Percentiles rank a stretch among this genome's conserved stretches.
phyloP scores from a whole-genome alignment of 2,888 invertebrate species.

The Dinocampus coccinellae region DNA sequence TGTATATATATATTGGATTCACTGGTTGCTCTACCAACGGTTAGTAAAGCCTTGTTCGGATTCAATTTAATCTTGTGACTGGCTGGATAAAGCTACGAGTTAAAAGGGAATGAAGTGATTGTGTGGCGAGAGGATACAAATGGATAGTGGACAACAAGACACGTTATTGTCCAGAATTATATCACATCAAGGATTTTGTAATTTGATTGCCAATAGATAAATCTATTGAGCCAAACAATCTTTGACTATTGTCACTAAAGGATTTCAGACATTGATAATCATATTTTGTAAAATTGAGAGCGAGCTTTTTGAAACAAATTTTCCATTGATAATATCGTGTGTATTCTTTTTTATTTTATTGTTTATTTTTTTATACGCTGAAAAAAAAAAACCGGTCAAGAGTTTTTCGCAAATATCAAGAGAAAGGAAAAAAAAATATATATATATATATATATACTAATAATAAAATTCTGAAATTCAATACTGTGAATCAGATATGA shows the following conservation, averaged over 20 bases:
- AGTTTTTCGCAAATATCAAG: not conserved
- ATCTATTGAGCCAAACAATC: conserved; percentile 14
- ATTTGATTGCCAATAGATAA: conserved; percentile 31
- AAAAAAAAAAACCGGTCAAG: not conserved
- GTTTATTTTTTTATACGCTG: not conserved
- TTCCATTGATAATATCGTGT: not conserved
- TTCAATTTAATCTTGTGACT: conserved; percentile 59
- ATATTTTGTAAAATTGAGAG: not conserved
- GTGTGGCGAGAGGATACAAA: conserved; percentile 32
- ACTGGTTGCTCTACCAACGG: conserved; percentile 13
- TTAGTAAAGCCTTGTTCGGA: conserved; percentile 45
- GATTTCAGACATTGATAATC: conserved; percentile 10
- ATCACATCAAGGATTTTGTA: conserved; percentile 17
- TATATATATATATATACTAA: no score
- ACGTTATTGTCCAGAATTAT: conserved; percentile 13
- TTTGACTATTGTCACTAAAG: not conserved
- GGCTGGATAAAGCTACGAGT: conserved; percentile 38
- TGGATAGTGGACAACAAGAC: conserved; percentile 28
- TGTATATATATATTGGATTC: conserved; percentile 12
- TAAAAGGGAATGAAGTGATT: conserved; percentile 32
- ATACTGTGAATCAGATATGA: conserved; percentile 22
- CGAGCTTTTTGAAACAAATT: not conserved
- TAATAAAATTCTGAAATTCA: not conserved
- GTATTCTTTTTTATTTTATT: not conserved
- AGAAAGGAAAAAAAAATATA: not conserved